Percentiles rank a stretch among this genome's conserved stretches.
These are phyloP conservation scores for Lithosia quadra DNA, from an alignment of 2,888 invertebrate genomes.

Conservation along the genomic window DNA sequence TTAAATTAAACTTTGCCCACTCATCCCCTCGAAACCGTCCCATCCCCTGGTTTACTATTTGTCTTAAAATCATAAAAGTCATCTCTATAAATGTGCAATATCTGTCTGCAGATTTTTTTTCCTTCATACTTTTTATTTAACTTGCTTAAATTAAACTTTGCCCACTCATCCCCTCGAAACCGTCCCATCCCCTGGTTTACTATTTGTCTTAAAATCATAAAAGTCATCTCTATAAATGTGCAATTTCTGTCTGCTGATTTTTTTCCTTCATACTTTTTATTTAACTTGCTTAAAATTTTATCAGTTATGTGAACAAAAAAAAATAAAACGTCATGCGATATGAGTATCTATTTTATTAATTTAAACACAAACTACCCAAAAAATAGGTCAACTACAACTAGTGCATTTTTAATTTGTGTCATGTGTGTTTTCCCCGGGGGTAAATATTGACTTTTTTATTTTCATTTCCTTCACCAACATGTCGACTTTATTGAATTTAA, in stretches of 20 bases:
- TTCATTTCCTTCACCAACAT: neutral
- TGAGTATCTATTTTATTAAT: neutral
- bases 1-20: too few species aligned
- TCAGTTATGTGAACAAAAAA: neutral
- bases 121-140: too few species aligned
- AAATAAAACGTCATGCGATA: neutral
- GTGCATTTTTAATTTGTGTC: constrained; percentile 14
- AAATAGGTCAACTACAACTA: constrained; percentile 8
- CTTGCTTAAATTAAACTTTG: too few species aligned
- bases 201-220: too few species aligned
- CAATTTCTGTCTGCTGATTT: neutral
- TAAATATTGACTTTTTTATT: constrained; percentile 5
- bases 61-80: too few species aligned
- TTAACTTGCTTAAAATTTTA: neutral
- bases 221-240: neutral
- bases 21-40: too few species aligned
- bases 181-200: too few species aligned
- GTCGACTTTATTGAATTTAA: neutral
- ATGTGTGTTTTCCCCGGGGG: constrained; percentile 10
- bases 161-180: too few species aligned
- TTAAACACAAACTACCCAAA: neutral
- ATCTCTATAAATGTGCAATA: too few species aligned
- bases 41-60: too few species aligned
- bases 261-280: too few species aligned
- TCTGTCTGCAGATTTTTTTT: too few species aligned